phyloP scores from a whole-genome alignment of 2,888 invertebrate species.

The Cheilosia impressa region DNA sequence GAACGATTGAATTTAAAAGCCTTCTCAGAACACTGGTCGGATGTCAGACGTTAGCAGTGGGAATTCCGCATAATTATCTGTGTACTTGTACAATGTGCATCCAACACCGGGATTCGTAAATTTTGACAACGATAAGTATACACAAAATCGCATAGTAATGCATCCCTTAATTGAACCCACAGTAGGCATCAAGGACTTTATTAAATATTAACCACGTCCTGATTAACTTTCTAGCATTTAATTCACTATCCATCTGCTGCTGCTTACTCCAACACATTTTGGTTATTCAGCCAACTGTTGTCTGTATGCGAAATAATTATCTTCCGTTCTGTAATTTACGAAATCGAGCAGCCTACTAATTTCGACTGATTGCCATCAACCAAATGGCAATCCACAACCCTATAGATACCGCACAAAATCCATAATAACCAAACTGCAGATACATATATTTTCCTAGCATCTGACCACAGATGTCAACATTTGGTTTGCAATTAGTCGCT shows the following conservation, averaged over 20 bases:
- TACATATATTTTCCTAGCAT: slow-evolving; percentile 58
- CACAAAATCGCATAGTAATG: too few relatives aligned
- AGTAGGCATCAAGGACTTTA: neutral
- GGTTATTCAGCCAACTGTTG: neutral
- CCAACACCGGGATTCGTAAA: too few relatives aligned
- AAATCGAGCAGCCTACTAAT: slow-evolving; percentile 39
- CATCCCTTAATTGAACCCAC: neutral
- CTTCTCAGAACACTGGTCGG: too few relatives aligned
- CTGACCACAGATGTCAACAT: slow-evolving; percentile 70
- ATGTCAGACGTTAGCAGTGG: too few relatives aligned
- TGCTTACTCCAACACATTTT: slow-evolving; percentile 10
- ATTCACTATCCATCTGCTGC: slow-evolving; percentile 24
- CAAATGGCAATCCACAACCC: slow-evolving; percentile 46
- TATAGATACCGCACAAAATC: slow-evolving; percentile 33
- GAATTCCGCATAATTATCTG: too few relatives aligned
- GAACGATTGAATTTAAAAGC: too few relatives aligned
- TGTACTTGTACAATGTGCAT: too few relatives aligned
- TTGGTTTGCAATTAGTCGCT: slow-evolving; percentile 69
- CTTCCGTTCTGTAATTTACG: slow-evolving; percentile 33
- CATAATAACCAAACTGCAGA: slow-evolving; percentile 60
- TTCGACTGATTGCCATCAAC: slow-evolving; percentile 45
- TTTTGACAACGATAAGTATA: too few relatives aligned
- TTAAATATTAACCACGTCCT: slow-evolving; percentile 32
- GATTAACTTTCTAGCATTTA: slow-evolving; percentile 30
- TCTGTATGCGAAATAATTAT: slow-evolving; percentile 27